phyloP scores from a whole-genome alignment of 2,113 vertebrate genomes.

The Dermatemys mawii region DNA sequence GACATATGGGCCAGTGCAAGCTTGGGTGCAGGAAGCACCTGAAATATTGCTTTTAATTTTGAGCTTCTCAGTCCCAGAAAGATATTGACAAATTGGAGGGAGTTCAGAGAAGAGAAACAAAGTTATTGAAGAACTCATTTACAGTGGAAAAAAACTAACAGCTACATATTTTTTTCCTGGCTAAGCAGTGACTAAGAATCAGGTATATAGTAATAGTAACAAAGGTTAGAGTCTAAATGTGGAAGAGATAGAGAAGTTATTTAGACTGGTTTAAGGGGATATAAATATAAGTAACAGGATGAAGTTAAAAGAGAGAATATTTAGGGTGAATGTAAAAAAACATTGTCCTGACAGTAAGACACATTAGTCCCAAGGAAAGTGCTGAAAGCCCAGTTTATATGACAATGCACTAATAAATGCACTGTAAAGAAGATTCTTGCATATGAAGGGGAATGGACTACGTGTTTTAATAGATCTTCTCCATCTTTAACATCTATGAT shows the following conservation, averaged over 20 bases:
- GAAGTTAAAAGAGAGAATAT: not conserved
- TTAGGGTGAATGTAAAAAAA: not conserved
- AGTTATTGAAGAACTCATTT: not conserved
- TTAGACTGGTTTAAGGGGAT: not conserved
- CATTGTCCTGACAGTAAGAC: not conserved
- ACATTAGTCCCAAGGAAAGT: not conserved
- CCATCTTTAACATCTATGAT: not conserved
- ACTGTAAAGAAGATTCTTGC: not conserved
- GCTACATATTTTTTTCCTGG: not conserved
- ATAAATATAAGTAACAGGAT: not conserved
- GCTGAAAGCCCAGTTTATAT: not conserved
- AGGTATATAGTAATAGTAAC: not conserved
- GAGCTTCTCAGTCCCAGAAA: not conserved
- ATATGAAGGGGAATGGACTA: not conserved
- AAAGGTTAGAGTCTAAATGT: not conserved
- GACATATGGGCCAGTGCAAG: not conserved
- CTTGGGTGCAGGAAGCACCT: not conserved
- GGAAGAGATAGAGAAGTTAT: not conserved
- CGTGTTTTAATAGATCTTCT: not conserved
- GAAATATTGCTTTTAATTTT: not conserved
- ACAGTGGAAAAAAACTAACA: not conserved
- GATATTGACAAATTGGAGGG: not conserved
- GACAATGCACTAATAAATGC: not conserved
- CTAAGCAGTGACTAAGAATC: not conserved
- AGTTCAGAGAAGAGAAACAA: not conserved